Base-by-base conservation (phyloP, 2,888 invertebrate species). In the Agrilus cyanescens region DNA sequence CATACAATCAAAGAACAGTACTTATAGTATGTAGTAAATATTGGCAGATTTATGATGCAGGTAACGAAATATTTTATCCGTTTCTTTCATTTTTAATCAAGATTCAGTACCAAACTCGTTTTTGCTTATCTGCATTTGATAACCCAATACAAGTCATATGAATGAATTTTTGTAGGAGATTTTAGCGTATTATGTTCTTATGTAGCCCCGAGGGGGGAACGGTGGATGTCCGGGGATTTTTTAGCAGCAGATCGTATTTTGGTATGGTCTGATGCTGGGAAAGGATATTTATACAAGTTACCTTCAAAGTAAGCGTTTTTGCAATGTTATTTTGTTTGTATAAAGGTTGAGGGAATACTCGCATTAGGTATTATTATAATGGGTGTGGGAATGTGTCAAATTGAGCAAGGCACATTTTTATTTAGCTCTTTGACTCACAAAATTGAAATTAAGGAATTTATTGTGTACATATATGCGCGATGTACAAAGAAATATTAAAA, bases 181-280 rank as follows among this genome's bases (percentile, higher is more conserved):
- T 95, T 98, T 68, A 94, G 95, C 5, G 85, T 94, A 8, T 72
- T 97, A 4, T 94, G 95, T 61, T 90, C 91, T 0, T 87, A 93
- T 49, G 81, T 85, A 49, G 85, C 90, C n/a, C 88, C 88, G 0
- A 71, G 82, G 13, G 85, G 90, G 0, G 91, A 91, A 63, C 75
- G 93, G 2, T 97, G 95, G 95, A 80, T 89, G 72, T 91, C 94
- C 0, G 96, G 96, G 0, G 91, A 94, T 64, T 97, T 97, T 61
- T 70, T 96, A 15, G 79, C 88, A 0, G 84, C 91, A 0, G 96
- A 96, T 62, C 73, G 89, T 33, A 89, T 97, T 0, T 78, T 97
- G 39, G 81, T 96, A 8, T 96, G 95, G 86, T 94, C 91, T 38
- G 93, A 91, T 38, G 91, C 93, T 59, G 97, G 97, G 46, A 90